Evolutionary conservation across 2,888 invertebrate species (phyloP).

Genomic region (Lissonota sp.): DNA sequence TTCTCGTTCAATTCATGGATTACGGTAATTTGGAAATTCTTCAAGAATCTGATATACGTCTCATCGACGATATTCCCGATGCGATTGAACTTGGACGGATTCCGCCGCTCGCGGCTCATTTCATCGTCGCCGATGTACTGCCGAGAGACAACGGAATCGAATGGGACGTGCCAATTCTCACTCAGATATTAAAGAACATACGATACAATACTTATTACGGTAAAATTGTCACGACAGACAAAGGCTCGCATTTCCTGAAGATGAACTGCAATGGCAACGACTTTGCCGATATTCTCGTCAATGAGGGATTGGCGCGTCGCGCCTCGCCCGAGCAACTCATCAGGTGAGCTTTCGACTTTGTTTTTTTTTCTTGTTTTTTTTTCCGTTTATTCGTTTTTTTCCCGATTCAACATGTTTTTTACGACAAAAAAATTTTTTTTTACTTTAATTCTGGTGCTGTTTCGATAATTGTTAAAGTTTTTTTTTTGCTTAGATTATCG

Average conservation of each 20-base stretch:
- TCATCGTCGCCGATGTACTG: conserved; percentile 86
- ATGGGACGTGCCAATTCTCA: conserved; percentile 85
- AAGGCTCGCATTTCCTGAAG: conserved; percentile 70
- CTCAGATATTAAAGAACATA: conserved; percentile 82
- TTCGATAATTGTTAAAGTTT: too few relatives aligned
- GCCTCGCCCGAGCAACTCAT: conserved; percentile 71
- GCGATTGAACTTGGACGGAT: conserved; percentile 81
- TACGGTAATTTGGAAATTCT: conserved; percentile 88
- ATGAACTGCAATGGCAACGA: conserved; percentile 72
- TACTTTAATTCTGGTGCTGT: background rate
- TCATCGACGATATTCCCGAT: conserved; percentile 85
- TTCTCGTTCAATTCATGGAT: conserved; percentile 89
- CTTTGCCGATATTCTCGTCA: conserved; percentile 72
- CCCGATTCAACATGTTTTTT: background rate
- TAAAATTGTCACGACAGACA: conserved; percentile 14
- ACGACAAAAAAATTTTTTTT: background rate
- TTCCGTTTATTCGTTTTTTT: background rate
- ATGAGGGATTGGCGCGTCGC: conserved; percentile 70
- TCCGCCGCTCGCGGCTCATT: conserved; percentile 87
- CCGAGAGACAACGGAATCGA: conserved; percentile 82
- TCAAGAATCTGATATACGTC: conserved; percentile 86
- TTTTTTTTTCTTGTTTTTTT: background rate
- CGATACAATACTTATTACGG: conserved; percentile 83
- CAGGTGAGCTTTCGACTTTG: conserved; percentile 66
- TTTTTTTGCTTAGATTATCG: too few relatives aligned